These are phyloP conservation scores for Vireo altiloquus DNA, from an alignment of 2,113 vertebrate genomes.

Conservation along the genomic window DNA sequence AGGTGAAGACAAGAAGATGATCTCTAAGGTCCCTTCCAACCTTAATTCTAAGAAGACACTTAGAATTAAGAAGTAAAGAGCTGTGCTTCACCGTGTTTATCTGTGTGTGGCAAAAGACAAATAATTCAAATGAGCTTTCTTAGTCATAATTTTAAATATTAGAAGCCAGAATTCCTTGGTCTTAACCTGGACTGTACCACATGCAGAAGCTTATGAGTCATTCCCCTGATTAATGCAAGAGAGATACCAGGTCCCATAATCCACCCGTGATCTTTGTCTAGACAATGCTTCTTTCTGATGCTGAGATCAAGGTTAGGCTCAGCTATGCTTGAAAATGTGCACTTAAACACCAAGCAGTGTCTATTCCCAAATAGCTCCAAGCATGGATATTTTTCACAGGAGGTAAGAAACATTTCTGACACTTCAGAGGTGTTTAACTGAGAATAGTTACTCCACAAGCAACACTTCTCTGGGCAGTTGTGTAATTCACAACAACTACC, in stretches of 20 bases:
- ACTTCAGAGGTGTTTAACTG: background rate
- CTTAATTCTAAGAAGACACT: background rate
- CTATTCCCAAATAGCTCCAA: background rate
- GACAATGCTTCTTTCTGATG: background rate
- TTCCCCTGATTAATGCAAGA: background rate
- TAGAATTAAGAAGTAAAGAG: background rate
- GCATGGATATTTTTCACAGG: background rate
- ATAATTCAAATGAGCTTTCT: conserved; percentile 40
- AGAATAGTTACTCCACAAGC: background rate
- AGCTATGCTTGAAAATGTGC: background rate
- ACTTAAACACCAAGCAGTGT: background rate
- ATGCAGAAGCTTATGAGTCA: conserved; percentile 16
- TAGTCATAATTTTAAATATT: conserved; percentile 32
- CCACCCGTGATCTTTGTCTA: conserved; percentile 18
- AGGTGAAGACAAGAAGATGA: background rate
- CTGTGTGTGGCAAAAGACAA: conserved; percentile 31
- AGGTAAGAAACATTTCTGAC: background rate
- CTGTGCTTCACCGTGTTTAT: background rate
- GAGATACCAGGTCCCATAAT: background rate
- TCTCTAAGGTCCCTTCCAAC: background rate
- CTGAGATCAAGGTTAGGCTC: background rate
- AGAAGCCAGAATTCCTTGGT: background rate
- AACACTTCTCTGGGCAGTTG: background rate
- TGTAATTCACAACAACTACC: background rate
- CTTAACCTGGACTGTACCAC: background rate